A percentile compares a stretch with the other conserved stretches of the same genome.
Evolutionary conservation across 2,113 vertebrate genomes (phyloP).

Genomic region (Heterotis niloticus): DNA sequence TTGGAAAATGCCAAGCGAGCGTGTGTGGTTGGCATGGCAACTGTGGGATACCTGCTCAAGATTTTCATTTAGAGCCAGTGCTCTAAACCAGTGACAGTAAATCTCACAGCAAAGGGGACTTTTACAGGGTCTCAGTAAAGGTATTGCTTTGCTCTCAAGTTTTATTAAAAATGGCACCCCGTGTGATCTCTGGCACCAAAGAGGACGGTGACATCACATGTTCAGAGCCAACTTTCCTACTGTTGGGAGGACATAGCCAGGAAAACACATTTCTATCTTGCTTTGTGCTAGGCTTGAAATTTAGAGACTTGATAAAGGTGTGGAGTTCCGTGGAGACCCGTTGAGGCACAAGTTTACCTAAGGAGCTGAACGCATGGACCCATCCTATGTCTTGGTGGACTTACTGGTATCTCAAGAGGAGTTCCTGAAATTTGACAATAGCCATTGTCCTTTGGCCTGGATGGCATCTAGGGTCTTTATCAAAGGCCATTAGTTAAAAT

Average conservation of each 20-base stretch:
- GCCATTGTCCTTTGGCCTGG: too few species aligned
- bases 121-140: neutral
- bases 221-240: constrained; percentile 55
- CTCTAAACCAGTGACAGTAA: neutral
- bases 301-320: constrained; percentile 2
- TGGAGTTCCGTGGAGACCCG: constrained; percentile 12
- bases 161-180: constrained; percentile 16
- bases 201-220: constrained; percentile 49
- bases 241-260: constrained; percentile 49
- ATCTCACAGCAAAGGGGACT: neutral
- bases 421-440: too few species aligned
- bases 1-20: neutral
- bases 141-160: neutral
- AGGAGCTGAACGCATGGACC: neutral
- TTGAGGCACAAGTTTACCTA: neutral
- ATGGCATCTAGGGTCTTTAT: neutral
- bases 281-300: neutral
- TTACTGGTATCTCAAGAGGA: too few species aligned
- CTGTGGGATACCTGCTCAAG: neutral
- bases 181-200: constrained; percentile 35
- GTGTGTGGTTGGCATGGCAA: neutral
- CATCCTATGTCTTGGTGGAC: neutral
- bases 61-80: neutral
- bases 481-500: neutral
- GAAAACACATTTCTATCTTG: constrained; percentile 34